Evolutionary conservation across 2,888 invertebrate species (phyloP).

Genomic region (Eupithecia subfuscata): DNA sequence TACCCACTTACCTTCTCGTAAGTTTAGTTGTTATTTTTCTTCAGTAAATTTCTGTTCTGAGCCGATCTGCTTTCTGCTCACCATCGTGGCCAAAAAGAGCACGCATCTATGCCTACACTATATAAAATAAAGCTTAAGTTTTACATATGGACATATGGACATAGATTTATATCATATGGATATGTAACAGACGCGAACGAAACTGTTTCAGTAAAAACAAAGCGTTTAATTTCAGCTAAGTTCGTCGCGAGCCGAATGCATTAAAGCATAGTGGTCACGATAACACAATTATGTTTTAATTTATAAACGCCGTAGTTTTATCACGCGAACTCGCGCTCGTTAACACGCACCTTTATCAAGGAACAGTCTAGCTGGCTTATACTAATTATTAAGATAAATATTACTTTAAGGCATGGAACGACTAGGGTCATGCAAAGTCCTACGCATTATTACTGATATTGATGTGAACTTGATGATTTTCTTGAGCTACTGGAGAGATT

Average conservation of each 20-base stretch:
- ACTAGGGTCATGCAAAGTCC: not conserved
- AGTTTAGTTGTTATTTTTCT: no score
- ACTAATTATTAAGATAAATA: conserved; percentile 84
- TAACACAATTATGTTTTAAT: conserved; percentile 84
- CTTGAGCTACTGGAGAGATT: not conserved
- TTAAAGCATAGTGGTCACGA: conserved; percentile 80
- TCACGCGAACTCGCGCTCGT: conserved; percentile 71
- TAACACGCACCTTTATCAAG: conserved; percentile 80
- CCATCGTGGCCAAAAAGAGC: no score
- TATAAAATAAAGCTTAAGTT: no score
- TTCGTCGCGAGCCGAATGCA: conserved; percentile 61
- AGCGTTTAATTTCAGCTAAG: conserved; percentile 42
- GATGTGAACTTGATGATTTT: not conserved
- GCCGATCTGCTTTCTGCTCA: no score
- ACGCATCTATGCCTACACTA: no score
- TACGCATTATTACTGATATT: not conserved
- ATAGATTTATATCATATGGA: no score
- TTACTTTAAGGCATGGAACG: conserved; percentile 59
- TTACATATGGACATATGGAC: no score
- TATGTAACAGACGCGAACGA: conserved; percentile 23
- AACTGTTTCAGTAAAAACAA: conserved; percentile 41
- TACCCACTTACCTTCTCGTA: not conserved
- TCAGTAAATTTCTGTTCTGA: no score
- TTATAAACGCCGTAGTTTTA: conserved; percentile 76
- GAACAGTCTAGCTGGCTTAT: conserved; percentile 73